These are phyloP conservation scores for Melanostigma gelatinosum DNA, from an alignment of 2,113 vertebrate species.

Conservation along the genomic window DNA sequence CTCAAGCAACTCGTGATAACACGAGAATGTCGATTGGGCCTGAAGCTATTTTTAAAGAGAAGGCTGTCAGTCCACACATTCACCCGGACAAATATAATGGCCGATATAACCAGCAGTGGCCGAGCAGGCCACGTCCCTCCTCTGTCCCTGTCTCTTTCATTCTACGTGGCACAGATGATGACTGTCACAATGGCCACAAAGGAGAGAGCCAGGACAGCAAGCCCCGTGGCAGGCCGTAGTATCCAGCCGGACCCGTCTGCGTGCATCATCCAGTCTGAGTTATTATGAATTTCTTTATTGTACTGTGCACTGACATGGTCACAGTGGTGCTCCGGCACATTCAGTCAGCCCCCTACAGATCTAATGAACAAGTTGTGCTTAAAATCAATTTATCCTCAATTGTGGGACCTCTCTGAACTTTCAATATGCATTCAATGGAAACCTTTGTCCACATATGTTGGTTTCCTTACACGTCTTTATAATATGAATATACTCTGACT, in stretches of 20 bases:
- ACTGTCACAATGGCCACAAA: conserved; percentile 54
- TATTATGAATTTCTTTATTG: neutral
- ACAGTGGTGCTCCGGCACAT: neutral
- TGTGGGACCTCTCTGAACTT: neutral
- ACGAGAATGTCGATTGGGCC: conserved; percentile 47
- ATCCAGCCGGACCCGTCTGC: conserved; percentile 64
- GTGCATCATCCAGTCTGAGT: conserved; percentile 27
- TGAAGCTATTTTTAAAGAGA: conserved; percentile 55
- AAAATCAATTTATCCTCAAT: neutral
- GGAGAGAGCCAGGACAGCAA: conserved; percentile 32
- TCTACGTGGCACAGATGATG: conserved; percentile 49
- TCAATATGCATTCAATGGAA: neutral
- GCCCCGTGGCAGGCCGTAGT: conserved; percentile 40
- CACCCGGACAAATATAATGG: conserved; percentile 52
- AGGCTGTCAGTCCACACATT: conserved; percentile 36
- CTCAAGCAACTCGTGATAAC: conserved; percentile 31
- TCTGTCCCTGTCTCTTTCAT: conserved; percentile 53
- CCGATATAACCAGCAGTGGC: conserved; percentile 55
- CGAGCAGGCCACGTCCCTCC: conserved; percentile 33
- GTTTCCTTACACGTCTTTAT: neutral
- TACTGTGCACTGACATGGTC: neutral
- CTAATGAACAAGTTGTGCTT: neutral
- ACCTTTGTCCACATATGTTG: neutral
- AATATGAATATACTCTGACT: neutral
- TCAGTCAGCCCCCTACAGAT: neutral